Evolutionary conservation across 2,888 invertebrate genomes (phyloP).

Genomic region (Parnassius glacialis): DNA sequence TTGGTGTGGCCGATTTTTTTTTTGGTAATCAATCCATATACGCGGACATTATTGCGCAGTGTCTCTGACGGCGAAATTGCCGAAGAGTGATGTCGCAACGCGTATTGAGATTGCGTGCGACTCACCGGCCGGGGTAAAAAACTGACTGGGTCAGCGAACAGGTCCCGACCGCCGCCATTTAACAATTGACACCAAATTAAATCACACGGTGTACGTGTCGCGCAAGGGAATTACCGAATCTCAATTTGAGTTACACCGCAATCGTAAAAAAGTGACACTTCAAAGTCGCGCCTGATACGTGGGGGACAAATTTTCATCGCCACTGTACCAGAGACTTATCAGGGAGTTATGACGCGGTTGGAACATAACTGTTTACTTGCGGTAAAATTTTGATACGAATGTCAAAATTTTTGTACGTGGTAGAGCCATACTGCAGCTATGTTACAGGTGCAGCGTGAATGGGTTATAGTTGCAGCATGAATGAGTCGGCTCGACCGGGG

Average conservation of each 20-base stretch:
- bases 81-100: conserved; percentile 36
- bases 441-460: too few species aligned
- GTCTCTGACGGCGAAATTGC: conserved; percentile 29
- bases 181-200: conserved; percentile 41
- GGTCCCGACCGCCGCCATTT: conserved; percentile 41
- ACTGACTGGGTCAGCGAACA: conserved; percentile 57
- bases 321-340: neutral
- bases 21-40: conserved; percentile 26
- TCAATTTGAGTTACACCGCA: conserved; percentile 8
- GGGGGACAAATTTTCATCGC: conserved; percentile 1
- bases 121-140: conserved; percentile 38
- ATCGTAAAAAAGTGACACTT: conserved; percentile 25
- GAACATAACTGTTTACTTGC: conserved; percentile 17
- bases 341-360: neutral
- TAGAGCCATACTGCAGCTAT: too few species aligned
- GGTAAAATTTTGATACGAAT: conserved; percentile 1
- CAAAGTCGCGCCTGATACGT: conserved; percentile 19
- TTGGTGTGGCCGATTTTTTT: conserved; percentile 25
- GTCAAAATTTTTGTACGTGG: too few species aligned
- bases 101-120: conserved; percentile 27
- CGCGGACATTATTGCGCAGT: conserved; percentile 26
- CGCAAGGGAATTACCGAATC: conserved; percentile 16
- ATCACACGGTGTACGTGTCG: conserved; percentile 34
- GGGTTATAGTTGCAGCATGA: too few species aligned
- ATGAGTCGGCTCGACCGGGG: too few species aligned